Base-by-base conservation (phyloP, 2,888 invertebrate genomes). In the Cerceris rybyensis region DNA sequence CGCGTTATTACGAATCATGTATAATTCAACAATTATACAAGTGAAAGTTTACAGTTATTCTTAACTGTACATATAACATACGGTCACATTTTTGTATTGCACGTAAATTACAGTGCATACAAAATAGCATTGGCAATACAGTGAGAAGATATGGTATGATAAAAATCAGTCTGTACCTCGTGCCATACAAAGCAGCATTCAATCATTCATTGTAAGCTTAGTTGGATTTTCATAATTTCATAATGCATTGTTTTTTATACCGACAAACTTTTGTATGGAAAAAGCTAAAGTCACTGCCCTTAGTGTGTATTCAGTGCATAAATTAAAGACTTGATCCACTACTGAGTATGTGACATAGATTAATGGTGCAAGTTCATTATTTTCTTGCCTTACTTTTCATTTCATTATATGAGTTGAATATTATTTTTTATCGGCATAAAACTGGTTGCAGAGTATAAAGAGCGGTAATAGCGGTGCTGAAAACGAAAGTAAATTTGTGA, bases 251-350 rank as follows among this genome's bases (percentile, higher is more conserved):
- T 66, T 83, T 78, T 59, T 60, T 68, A 72, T 57, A 71, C 43
- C 14, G 59, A 72, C 58, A 75, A 61, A 65, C 63, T 81, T 74
- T 73, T 82, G 73, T 63, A 57, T 73, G 9, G 28, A 65, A 70
- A 17, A 70, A 81, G 81, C 81, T 81, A 73, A 83, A 75, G 75
- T 82, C 85, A 85, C 85, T 85, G 85, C 86, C 85, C 65, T 65
- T 75, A 73, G 67, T 77, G 67, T 77, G 60, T 71, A 74, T 69
- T 43, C 39, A 61, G 73, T 70, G 49, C 57, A 63, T 61, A 70
- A 65, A 74, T 67, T 58, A 39, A 76, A 55, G 55, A 63, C 67
- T 71, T 46, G 42, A 74, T 66, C 43, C 72, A 69, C 72, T 65
- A 75, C 61, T 41, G 70, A 75, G 58, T 63, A 75, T 8, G 65